These are phyloP conservation scores for Propithecus coquereli DNA, from an alignment of 2,113 vertebrate genomes.

Conservation along the genomic window DNA sequence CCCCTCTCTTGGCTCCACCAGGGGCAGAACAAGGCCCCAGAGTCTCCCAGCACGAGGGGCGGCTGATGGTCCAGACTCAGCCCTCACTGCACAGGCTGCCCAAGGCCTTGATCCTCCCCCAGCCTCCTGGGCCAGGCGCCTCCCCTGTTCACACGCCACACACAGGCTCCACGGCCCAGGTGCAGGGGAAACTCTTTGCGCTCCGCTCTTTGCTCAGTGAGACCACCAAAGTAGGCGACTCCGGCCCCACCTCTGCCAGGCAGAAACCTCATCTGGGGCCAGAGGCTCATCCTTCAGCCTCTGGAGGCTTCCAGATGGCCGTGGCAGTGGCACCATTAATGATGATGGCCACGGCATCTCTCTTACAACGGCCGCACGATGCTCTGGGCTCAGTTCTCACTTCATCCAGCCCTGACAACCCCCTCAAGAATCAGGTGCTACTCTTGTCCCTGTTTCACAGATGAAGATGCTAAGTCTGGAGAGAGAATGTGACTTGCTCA, in stretches of 20 bases:
- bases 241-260: background rate
- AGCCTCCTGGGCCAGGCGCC: background rate
- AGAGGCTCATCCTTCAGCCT: background rate
- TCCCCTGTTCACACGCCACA: background rate
- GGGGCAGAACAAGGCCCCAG: background rate
- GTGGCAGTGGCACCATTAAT: fast-evolving
- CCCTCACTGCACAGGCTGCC: background rate
- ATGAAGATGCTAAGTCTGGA: background rate
- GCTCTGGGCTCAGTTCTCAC: background rate
- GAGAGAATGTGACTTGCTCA: background rate
- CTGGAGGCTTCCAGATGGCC: background rate
- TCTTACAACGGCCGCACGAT: background rate
- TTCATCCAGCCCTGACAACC: background rate
- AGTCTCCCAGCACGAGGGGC: background rate
- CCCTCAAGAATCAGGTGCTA: background rate
- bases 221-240: background rate
- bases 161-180: background rate
- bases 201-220: background rate
- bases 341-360: fast-evolving
- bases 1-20: background rate
- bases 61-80: background rate
- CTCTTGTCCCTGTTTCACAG: background rate
- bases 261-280: background rate
- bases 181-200: background rate
- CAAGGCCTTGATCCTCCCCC: background rate